phyloP scores from a whole-genome alignment of 2,113 vertebrate genomes.

The Ahaetulla prasina region DNA sequence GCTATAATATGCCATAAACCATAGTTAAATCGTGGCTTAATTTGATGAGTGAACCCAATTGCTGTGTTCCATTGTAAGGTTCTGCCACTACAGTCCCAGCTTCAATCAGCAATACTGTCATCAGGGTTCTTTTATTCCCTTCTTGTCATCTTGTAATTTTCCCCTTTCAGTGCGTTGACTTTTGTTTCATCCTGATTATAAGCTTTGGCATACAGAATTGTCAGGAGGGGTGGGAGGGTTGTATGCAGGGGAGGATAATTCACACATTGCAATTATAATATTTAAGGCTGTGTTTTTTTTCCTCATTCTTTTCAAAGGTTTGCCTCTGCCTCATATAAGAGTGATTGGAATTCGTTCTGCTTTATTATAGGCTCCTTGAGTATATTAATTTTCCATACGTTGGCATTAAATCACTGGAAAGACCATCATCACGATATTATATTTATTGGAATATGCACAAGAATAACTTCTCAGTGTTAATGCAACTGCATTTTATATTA shows the following conservation, averaged over 20 bases:
- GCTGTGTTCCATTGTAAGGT: not conserved
- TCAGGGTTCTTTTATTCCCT: not conserved
- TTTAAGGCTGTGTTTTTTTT: constrained; percentile 56
- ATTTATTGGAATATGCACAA: constrained; percentile 56
- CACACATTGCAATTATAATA: constrained; percentile 51
- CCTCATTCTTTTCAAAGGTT: constrained; percentile 66
- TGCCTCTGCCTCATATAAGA: constrained; percentile 56
- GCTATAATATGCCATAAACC: not conserved
- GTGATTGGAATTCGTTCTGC: constrained; percentile 63
- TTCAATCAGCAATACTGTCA: constrained; percentile 26
- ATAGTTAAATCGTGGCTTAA: not conserved
- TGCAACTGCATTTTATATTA: constrained; percentile 49
- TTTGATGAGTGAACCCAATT: not conserved
- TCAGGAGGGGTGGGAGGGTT: not conserved
- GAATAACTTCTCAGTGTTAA: constrained; percentile 56
- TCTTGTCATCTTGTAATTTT: constrained; percentile 30
- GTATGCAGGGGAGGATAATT: constrained; percentile 27
- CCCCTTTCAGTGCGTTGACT: constrained; percentile 38
- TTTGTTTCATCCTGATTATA: constrained; percentile 52
- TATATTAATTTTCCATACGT: constrained; percentile 66
- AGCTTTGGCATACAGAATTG: constrained; percentile 42
- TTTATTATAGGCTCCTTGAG: constrained; percentile 58
- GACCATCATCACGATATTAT: constrained; percentile 57
- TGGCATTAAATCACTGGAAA: constrained; percentile 60
- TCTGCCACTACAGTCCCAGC: not conserved